A percentile compares a stretch with the other conserved stretches of the same genome.
Conservation (phyloP, 1,140 invertebrate genomes). For the Elymnias hypermnestra region DNA sequence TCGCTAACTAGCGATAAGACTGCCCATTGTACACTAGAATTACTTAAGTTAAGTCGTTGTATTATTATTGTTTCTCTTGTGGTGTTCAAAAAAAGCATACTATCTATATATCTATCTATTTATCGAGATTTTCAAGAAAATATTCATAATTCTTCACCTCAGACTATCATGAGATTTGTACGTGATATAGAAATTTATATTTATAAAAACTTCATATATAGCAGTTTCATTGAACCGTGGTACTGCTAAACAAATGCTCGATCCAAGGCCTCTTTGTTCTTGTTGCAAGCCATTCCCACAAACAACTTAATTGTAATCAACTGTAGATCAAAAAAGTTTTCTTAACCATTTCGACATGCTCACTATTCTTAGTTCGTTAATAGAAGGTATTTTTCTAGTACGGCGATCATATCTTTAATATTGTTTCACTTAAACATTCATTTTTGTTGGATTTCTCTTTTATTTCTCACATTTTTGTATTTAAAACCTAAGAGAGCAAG, state of each 20-base stretch:
- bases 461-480: constrained; percentile 2
- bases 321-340: constrained; percentile 53
- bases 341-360: constrained; percentile 57
- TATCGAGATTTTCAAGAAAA: no score
- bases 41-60: no score
- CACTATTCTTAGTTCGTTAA: constrained; percentile 36
- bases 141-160: no score
- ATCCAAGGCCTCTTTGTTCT: constrained; percentile 62
- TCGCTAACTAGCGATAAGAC: no score
- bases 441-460: constrained; percentile 11
- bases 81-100: no score
- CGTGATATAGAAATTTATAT: no score
- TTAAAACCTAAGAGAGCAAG: no score
- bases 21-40: no score
- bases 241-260: constrained; percentile 31
- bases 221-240: constrained; percentile 21
- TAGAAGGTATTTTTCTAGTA: constrained; percentile 25
- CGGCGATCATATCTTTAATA: constrained; percentile 17
- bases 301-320: constrained; percentile 57
- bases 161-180: no score
- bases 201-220: no score
- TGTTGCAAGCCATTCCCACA: constrained; percentile 61
- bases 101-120: no score
- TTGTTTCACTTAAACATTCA: constrained; percentile 13
- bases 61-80: no score